Evolutionary conservation across 2,113 vertebrate genomes (phyloP), one percentile per base, ranked within the genome.

Genomic region (Cephalopterus ornatus): DNA sequence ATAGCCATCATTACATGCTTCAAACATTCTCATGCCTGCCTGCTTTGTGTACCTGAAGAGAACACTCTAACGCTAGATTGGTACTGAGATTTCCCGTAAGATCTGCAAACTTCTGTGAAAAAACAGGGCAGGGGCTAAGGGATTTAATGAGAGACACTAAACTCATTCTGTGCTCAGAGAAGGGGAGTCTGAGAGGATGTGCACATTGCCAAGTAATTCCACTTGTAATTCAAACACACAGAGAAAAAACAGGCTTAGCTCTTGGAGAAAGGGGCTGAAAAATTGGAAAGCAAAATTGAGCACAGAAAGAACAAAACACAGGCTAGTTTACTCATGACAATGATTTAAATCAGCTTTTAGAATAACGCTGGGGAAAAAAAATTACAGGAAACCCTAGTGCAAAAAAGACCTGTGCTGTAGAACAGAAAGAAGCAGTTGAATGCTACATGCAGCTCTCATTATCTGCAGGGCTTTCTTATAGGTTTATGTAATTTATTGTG

Each of bases 41-140:
- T 96, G 82, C 92, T 88, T 96, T 94, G 59, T 91, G 88, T 78
- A 96, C 92, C 92, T 94, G 90, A 86, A 91, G 90, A 91, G 96
- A 95, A 89, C 95, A 77, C 55, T 92, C 55, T 74, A 66, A 52
- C 9, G 42, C 18, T 56, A 89, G 83, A 94, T 37, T 86, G 61
- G 63, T 91, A 95, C 89, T 65, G 61, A 96, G 95, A 96, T 97
- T 97, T 96, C 96, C 96, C 87, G 46, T 91, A 95, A 97, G 94
- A 93, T 91, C 95, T 96, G 61, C 56, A 94, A 84, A 95, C 82
- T 95, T 95, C 56, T 72, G 85, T 86, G 83, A 79, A 94, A 97
- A 97, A 96, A 93, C 93, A 93, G 95, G 95, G 76, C 95, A 97
- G 90, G 0, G 68, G 93, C 90, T 80, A 21, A 88, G 95, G 95